Conservation (phyloP, 2,797 vertebrate species). For the Danio aesculapii region DNA sequence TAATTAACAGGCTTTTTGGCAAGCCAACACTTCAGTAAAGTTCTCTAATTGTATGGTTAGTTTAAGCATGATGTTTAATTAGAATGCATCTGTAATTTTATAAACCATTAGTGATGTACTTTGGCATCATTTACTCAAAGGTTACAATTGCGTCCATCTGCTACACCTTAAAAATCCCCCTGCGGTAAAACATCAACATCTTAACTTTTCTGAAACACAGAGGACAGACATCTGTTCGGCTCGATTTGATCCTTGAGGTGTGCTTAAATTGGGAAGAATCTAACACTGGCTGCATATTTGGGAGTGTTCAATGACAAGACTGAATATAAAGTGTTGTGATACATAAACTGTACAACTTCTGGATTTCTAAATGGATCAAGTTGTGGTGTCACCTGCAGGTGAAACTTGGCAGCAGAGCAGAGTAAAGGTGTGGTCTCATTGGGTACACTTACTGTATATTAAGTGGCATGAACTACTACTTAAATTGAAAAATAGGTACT, state of each 20-base stretch:
- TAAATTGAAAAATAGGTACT: too few species aligned
- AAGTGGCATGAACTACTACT: too few species aligned
- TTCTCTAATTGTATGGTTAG: background rate
- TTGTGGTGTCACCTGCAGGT: too few species aligned
- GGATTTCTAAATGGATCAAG: background rate
- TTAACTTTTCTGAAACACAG: conserved; percentile 22
- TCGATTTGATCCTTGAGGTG: conserved; percentile 4
- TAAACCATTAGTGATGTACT: conserved; percentile 5
- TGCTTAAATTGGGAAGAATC: conserved; percentile 24
- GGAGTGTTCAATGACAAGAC: conserved; percentile 39
- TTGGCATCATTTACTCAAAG: background rate
- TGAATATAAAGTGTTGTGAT: background rate
- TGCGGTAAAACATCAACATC: background rate
- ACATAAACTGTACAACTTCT: background rate
- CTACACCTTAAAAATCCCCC: conserved; percentile 23
- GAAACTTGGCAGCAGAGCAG: too few species aligned
- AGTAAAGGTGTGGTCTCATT: too few species aligned
- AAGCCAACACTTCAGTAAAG: background rate
- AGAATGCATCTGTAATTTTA: conserved; percentile 17
- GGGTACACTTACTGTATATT: too few species aligned
- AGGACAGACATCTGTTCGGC: conserved; percentile 52
- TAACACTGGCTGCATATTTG: conserved; percentile 26
- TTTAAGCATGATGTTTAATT: conserved; percentile 12
- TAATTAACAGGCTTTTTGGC: too few species aligned
- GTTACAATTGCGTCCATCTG: conserved; percentile 21